A percentile compares a stretch with the other conserved stretches of the same genome.
phyloP scores from a whole-genome alignment of 2,888 invertebrate genomes.

The Ramazzottius varieornatus region DNA sequence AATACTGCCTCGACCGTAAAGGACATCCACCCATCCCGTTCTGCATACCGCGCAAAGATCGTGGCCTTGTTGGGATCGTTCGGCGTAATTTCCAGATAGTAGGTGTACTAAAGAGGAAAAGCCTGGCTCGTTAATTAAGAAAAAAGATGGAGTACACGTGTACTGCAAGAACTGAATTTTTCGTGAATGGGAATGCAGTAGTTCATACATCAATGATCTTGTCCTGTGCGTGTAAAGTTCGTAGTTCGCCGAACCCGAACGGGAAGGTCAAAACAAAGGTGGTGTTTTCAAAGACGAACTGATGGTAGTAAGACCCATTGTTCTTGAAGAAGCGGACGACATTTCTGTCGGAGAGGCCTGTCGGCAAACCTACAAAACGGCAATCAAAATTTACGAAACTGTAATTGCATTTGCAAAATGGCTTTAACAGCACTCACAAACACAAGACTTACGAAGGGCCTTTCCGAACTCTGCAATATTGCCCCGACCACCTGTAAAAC shows the following conservation, averaged over 20 bases:
- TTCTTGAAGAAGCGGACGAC: background rate
- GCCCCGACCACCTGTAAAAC: background rate
- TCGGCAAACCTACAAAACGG: background rate
- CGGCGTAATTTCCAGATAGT: background rate
- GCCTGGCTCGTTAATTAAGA: background rate
- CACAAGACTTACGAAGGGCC: background rate
- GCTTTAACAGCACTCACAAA: no score
- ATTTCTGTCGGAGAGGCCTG: background rate
- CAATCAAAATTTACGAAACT: no score
- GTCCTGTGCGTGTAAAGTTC: background rate
- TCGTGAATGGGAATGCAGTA: background rate
- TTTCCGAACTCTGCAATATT: conserved; percentile 2
- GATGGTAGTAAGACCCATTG: background rate
- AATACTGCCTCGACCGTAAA: background rate
- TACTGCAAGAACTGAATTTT: no score
- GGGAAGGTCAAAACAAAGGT: background rate
- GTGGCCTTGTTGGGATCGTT: background rate
- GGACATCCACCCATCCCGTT: background rate
- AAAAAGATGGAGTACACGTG: background rate
- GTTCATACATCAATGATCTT: background rate
- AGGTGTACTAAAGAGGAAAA: background rate
- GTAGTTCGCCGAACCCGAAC: background rate
- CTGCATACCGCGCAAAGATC: background rate
- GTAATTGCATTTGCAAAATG: no score
- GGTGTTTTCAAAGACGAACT: background rate